phyloP scores from a whole-genome alignment of 2,888 invertebrate species.

The Philereme vetulata region DNA sequence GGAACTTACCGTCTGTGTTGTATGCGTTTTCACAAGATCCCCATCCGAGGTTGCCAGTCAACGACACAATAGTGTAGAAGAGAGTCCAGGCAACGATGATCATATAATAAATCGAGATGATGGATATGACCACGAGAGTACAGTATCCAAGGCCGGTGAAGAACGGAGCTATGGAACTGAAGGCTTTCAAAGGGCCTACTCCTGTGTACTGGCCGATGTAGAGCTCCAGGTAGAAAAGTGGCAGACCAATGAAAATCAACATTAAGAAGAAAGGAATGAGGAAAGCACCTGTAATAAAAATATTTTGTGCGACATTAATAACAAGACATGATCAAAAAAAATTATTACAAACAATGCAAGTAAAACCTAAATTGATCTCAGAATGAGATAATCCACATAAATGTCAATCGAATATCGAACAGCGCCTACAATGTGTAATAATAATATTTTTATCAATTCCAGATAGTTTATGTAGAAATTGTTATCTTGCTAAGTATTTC shows the following conservation, averaged over 20 bases:
- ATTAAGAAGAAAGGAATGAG: constrained; percentile 89
- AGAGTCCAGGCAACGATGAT: constrained; percentile 91
- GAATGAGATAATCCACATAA: too few relatives aligned
- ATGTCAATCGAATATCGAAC: too few relatives aligned
- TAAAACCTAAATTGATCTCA: too few relatives aligned
- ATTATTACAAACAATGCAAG: too few relatives aligned
- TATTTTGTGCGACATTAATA: too few relatives aligned
- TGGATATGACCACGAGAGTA: constrained; percentile 87
- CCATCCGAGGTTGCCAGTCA: constrained; percentile 86
- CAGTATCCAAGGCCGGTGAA: constrained; percentile 86
- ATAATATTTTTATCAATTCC: too few relatives aligned
- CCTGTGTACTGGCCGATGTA: constrained; percentile 91
- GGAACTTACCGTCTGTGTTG: constrained; percentile 83
- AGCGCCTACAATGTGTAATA: too few relatives aligned
- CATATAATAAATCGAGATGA: constrained; percentile 91
- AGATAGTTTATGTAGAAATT: neutral
- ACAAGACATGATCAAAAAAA: too few relatives aligned
- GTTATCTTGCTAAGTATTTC: constrained; percentile 21
- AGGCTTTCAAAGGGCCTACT: constrained; percentile 87
- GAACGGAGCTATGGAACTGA: constrained; percentile 85
- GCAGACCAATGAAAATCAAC: constrained; percentile 90
- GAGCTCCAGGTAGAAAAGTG: constrained; percentile 91
- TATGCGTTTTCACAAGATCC: constrained; percentile 86
- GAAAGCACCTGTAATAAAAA: constrained; percentile 87
- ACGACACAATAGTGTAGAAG: constrained; percentile 89